Percentiles rank a stretch among this genome's conserved stretches.
These are phyloP conservation scores for Muschampia plurimacula DNA, from an alignment of 2,888 invertebrate genomes.

Conservation along the genomic window DNA sequence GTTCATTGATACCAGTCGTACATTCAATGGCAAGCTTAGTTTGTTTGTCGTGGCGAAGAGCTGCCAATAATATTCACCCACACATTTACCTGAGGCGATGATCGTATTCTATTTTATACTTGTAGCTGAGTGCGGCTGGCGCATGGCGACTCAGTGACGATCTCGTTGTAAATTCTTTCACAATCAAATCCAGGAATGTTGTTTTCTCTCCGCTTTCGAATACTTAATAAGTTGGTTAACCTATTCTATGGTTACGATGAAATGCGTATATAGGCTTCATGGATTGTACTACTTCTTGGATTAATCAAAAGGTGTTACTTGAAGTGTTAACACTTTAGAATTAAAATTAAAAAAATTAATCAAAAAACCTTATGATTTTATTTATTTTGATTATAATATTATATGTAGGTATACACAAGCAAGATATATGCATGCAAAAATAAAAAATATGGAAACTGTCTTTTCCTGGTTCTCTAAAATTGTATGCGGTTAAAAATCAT, in stretches of 20 bases:
- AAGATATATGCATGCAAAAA: no score
- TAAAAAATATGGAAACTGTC: neutral
- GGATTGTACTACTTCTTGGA: conserved; percentile 2
- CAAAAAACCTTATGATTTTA: no score
- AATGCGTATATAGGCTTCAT: conserved; percentile 18
- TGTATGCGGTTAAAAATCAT: no score
- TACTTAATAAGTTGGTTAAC: conserved; percentile 37
- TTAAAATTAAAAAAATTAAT: no score
- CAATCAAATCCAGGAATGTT: conserved; percentile 59
- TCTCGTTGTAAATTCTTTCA: conserved; percentile 48
- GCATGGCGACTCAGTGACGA: conserved; percentile 61
- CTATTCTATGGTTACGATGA: conserved; percentile 25
- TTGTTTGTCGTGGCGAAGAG: conserved; percentile 69
- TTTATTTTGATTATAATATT: neutral
- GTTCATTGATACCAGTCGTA: conserved; percentile 50
- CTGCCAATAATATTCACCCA: conserved; percentile 83
- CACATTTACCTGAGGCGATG: conserved; percentile 73
- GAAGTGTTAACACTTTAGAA: neutral
- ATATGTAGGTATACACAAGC: no score
- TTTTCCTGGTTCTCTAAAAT: neutral
- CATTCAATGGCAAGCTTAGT: conserved; percentile 62
- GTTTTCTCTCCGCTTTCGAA: conserved; percentile 41
- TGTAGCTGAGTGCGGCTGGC: conserved; percentile 52
- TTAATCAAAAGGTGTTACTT: neutral
- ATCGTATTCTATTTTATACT: conserved; percentile 75